Conservation (phyloP, 1,140 invertebrate species). For the Drosophila pachea region DNA sequence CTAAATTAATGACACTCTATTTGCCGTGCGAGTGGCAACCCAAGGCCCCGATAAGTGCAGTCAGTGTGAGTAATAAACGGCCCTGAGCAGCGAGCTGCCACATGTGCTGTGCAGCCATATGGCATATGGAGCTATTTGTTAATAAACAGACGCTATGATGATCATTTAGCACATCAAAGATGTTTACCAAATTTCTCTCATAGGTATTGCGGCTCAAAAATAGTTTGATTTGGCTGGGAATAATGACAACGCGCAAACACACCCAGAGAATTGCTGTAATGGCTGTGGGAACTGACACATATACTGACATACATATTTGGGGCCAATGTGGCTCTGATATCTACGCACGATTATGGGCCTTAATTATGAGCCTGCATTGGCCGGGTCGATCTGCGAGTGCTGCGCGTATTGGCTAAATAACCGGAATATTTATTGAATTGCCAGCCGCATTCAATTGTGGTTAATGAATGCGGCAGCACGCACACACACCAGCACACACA, state of each 20-base stretch:
- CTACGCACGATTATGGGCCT: constrained; percentile 52
- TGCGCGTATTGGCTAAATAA: constrained; percentile 32
- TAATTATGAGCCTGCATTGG: constrained; percentile 48
- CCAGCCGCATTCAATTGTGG: constrained; percentile 52
- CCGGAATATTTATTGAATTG: constrained; percentile 57
- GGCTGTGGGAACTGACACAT: neutral
- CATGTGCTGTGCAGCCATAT: constrained; percentile 15
- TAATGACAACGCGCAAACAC: no score
- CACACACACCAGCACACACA: neutral
- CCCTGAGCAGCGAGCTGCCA: constrained; percentile 10
- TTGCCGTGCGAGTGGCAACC: constrained; percentile 60
- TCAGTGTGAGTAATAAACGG: constrained; percentile 50
- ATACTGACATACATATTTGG: no score
- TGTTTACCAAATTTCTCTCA: no score
- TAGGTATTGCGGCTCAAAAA: no score
- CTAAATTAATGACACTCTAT: constrained; percentile 76
- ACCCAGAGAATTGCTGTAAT: neutral
- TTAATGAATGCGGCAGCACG: constrained; percentile 27
- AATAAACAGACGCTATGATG: constrained; percentile 10
- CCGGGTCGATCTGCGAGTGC: neutral
- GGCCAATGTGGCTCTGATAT: constrained; percentile 17
- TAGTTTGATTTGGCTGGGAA: no score
- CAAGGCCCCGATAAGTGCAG: constrained; percentile 66
- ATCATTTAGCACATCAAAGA: neutral
- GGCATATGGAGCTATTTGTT: constrained; percentile 21